Evolutionary conservation across 2,113 vertebrate species (phyloP).

Genomic region (Gila orcuttii): DNA sequence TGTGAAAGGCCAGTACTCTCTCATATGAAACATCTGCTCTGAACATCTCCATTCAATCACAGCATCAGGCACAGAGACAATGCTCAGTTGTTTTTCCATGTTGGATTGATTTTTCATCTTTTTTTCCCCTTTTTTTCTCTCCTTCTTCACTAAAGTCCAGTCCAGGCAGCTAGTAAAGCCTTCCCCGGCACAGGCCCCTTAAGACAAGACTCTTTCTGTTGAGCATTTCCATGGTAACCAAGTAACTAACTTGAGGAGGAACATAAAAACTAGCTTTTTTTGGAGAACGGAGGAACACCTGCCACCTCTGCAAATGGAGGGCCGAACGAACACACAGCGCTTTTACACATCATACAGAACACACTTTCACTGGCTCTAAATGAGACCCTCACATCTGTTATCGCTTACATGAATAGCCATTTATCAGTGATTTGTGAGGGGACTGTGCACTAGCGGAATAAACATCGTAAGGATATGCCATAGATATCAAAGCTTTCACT

Average conservation of each 20-base stretch:
- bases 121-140: slow-evolving; percentile 46
- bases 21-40: slow-evolving; percentile 51
- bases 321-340: slow-evolving; percentile 53
- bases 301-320: slow-evolving; percentile 72
- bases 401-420: slow-evolving; percentile 51
- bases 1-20: slow-evolving; percentile 2
- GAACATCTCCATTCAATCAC: slow-evolving; percentile 47
- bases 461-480: slow-evolving; percentile 16
- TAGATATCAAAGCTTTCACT: slow-evolving; percentile 43
- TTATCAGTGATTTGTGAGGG: slow-evolving; percentile 51
- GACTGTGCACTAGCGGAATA: slow-evolving; percentile 18
- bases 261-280: slow-evolving; percentile 81
- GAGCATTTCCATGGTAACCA: slow-evolving; percentile 78
- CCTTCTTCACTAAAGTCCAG: slow-evolving; percentile 57
- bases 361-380: slow-evolving; percentile 50
- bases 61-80: slow-evolving; percentile 61
- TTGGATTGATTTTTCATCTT: slow-evolving; percentile 68
- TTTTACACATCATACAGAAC: slow-evolving; percentile 56
- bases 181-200: slow-evolving; percentile 77
- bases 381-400: slow-evolving; percentile 58
- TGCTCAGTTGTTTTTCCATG: slow-evolving; percentile 64
- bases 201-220: slow-evolving; percentile 84
- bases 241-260: slow-evolving; percentile 80
- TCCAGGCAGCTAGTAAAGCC: slow-evolving; percentile 61
- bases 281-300: slow-evolving; percentile 79